Conservation (phyloP, 2,797 vertebrate species). For the Eurystomus glaucurus region DNA sequence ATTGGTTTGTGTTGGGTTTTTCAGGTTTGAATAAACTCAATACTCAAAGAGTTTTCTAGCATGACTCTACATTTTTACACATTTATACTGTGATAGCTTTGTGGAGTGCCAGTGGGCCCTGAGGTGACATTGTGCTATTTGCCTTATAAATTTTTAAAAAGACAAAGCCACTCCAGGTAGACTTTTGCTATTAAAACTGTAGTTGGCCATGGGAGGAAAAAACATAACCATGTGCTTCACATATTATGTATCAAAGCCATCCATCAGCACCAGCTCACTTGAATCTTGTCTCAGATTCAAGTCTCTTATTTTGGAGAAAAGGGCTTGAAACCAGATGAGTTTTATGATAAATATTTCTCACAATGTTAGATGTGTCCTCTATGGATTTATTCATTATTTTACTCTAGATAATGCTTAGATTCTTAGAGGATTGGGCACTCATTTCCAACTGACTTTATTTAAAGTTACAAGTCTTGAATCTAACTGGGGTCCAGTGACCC, state of each 20-base stretch:
- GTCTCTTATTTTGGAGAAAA: constrained; percentile 21
- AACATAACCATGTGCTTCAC: background rate
- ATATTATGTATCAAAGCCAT: constrained; percentile 16
- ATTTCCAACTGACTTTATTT: background rate
- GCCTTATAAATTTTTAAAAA: background rate
- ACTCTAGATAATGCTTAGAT: background rate
- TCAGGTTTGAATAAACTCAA: background rate
- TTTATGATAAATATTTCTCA: constrained; percentile 24
- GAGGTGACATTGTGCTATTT: background rate
- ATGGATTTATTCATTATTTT: background rate
- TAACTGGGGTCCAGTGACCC: background rate
- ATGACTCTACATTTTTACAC: background rate
- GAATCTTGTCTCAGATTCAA: constrained; percentile 10
- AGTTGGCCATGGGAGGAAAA: background rate
- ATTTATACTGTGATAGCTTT: background rate
- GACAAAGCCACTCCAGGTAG: constrained; percentile 12
- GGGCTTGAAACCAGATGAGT: constrained; percentile 35
- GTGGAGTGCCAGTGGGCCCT: background rate
- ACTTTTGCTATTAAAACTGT: background rate
- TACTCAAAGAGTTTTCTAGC: background rate
- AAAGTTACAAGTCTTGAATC: background rate
- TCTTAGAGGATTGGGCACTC: background rate
- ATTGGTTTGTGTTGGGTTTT: background rate
- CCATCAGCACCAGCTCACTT: background rate
- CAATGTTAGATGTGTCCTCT: background rate